Conservation (phyloP, 2,113 vertebrate species). For the Labrus mixtus region DNA sequence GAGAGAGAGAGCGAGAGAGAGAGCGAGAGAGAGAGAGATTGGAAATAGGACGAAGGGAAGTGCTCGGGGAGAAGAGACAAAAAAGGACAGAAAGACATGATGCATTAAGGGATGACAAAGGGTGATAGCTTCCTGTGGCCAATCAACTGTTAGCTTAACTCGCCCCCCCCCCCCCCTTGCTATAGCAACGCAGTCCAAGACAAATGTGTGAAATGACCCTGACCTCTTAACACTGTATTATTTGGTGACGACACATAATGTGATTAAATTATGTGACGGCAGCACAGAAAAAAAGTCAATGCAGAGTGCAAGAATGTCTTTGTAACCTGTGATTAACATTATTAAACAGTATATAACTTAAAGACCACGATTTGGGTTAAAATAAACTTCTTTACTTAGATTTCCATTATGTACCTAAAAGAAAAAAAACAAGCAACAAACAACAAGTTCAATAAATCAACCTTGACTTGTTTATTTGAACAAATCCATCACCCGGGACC, state of each 20-base stretch:
- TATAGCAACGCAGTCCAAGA: background rate
- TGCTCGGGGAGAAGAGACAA: conserved; percentile 21
- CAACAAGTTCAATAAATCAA: too few relatives aligned
- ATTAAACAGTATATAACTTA: too few relatives aligned
- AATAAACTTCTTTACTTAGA: too few relatives aligned
- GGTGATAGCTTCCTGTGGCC: conserved; percentile 5
- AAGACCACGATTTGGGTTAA: too few relatives aligned
- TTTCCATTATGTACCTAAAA: too few relatives aligned
- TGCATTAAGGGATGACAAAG: conserved; percentile 30
- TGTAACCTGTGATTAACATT: background rate
- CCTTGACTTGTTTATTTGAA: too few relatives aligned
- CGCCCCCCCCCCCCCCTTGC: too few relatives aligned
- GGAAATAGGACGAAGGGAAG: conserved; percentile 44
- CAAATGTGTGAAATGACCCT: background rate
- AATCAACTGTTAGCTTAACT: background rate
- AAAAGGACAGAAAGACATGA: conserved; percentile 33
- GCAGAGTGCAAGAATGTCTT: background rate
- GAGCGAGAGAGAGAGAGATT: background rate
- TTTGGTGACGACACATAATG: background rate
- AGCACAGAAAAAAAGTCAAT: background rate
- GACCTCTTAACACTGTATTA: background rate
- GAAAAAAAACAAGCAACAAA: too few relatives aligned
- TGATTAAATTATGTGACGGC: background rate
- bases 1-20: background rate
- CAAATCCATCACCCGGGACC: too few relatives aligned